Base-by-base conservation (phyloP, 2,888 invertebrate species). In the Hipparchia semele region DNA sequence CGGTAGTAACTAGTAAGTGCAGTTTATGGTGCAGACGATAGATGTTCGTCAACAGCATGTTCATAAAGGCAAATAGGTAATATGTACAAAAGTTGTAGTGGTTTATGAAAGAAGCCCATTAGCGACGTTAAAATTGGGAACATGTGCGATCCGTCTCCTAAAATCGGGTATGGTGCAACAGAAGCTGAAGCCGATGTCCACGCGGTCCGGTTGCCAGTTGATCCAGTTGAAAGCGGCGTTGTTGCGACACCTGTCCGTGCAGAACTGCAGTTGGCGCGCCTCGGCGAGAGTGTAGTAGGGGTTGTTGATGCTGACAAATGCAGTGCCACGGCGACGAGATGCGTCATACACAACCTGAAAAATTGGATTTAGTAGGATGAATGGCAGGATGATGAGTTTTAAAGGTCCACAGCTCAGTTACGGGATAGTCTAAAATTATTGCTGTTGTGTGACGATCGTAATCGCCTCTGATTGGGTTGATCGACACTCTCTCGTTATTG, bases 251-350 rank as follows among this genome's bases (percentile, higher is more conserved):
- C 83, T 85, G 82, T 95, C 94, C 0, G 88, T 83, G 80, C 95
- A 95, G 82, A 95, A 94, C n/a, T 89, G 88, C 23, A 91, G 81
- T 1, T 81, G 83, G 7, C 86, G 86, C 0, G 85, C 90, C 72
- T 94, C 94, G 0, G 80, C 84, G 45, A 84, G 79, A 0, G 88
- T 89, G 80, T 91, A 90, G 85, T 95, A 92, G 0, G 96, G 96
- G 82, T 96, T 96, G 87, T 96, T 96, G 72, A 95, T 92, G 61
- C 95, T 94, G 6, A 96, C 82, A 79, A 96, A 94, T 1, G 95
- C 96, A 0, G 95, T 91, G 0, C 95, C 96, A 4, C 91, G 82
- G 8, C 91, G 87, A 0, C 84, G 87, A 0, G 80, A 80, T 0
- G 92, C 87, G 73, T 96, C 95, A 80, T 95, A 94, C 0, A 95